These are phyloP conservation scores for Anoncus sp. DNA, from an alignment of 2,888 invertebrate genomes.

Conservation along the genomic window DNA sequence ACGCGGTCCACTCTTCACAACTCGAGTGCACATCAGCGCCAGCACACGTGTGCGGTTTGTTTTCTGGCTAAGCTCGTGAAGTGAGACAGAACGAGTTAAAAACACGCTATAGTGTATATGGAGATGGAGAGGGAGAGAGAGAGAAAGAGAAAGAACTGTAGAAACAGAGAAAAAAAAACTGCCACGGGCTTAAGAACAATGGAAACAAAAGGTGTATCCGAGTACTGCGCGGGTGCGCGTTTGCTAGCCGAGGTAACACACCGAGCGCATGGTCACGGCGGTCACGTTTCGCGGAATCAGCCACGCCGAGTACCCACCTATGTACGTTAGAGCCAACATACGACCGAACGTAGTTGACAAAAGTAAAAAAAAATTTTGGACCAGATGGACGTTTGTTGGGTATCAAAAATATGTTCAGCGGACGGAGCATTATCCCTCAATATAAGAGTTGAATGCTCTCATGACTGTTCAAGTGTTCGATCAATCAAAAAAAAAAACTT, in stretches of 20 bases:
- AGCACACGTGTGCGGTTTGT: constrained; percentile 68
- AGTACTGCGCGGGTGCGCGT: constrained; percentile 70
- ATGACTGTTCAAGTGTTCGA: no score
- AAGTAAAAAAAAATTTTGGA: constrained; percentile 1
- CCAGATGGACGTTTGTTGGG: background rate
- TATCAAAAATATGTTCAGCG: background rate
- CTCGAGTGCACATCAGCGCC: constrained; percentile 44
- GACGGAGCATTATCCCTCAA: background rate
- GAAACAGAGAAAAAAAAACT: constrained; percentile 66
- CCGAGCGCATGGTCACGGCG: constrained; percentile 73
- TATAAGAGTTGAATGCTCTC: background rate
- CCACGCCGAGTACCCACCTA: constrained; percentile 36
- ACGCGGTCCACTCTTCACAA: constrained; percentile 51
- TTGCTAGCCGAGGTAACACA: constrained; percentile 68
- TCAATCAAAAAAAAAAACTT: no score
- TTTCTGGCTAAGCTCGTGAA: constrained; percentile 69
- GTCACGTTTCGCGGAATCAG: constrained; percentile 76
- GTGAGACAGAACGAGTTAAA: constrained; percentile 39
- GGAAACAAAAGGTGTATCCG: constrained; percentile 74
- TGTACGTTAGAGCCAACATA: constrained; percentile 30
- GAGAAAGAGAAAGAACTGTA: background rate
- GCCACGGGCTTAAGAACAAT: constrained; percentile 75
- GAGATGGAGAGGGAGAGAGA: constrained; percentile 10
- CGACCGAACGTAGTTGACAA: background rate
- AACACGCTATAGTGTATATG: constrained; percentile 6